phyloP scores from a whole-genome alignment of 2,113 vertebrate genomes.

The Chaetura pelagica region DNA sequence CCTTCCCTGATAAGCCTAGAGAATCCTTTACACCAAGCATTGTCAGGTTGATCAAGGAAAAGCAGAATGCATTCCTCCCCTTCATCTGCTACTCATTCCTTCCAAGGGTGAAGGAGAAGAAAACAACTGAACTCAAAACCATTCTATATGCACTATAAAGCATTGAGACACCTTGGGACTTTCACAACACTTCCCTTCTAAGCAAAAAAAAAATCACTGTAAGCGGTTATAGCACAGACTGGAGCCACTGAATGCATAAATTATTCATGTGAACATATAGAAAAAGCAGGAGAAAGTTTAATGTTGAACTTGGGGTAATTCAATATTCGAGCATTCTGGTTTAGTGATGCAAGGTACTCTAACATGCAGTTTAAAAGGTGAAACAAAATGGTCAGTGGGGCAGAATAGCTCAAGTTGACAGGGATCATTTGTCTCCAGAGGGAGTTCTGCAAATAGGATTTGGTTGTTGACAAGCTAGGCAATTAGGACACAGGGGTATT shows the following conservation, averaged over 20 bases:
- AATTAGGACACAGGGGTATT: slow-evolving; percentile 20
- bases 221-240: neutral
- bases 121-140: neutral
- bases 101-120: neutral
- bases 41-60: neutral
- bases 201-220: neutral
- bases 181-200: neutral
- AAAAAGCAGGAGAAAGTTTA: neutral
- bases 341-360: neutral
- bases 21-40: neutral
- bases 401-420: neutral
- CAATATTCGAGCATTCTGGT: neutral
- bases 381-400: neutral
- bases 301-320: neutral
- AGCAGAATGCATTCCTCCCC: neutral
- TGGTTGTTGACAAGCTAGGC: slow-evolving; percentile 46
- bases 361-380: neutral
- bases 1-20: neutral
- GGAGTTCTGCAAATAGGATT: slow-evolving; percentile 17
- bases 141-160: neutral
- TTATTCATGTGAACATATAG: neutral
- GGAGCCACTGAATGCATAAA: neutral
- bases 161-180: neutral
- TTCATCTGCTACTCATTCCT: neutral
- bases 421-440: neutral